Evolutionary conservation across 2,888 invertebrate genomes (phyloP), one percentile per base, ranked within the genome.

Genomic region (Agonopterix subpropinquella): DNA sequence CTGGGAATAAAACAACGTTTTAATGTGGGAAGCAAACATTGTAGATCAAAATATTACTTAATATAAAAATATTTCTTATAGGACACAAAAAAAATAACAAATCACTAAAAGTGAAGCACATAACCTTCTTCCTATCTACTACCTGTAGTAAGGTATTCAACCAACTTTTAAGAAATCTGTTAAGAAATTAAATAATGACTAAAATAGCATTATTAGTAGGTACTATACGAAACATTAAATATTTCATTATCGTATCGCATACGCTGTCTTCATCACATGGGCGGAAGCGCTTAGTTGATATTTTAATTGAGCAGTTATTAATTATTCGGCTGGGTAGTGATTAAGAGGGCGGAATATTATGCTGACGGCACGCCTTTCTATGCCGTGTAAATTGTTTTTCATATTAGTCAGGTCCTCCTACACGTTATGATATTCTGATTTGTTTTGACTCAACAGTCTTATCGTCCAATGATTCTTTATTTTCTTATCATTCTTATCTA

Each of bases 251-350:
- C 43, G 49, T 49, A 51, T 53, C 53, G 44, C 48, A 47, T 36
- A 51, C 50, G 49, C 39, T 51, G 53, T 51, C 69, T 77, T 69
- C 67, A 73, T 76, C 73, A 72, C 57, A 74, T 70, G 71, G 70
- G 74, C 73, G 76, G 77, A 77, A 77, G 71, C 69, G 67, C 68
- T 74, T 75, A 72, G 77, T 77, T 77, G 80, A 82, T 85, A 77
- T 80, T 82, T 80, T 82, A 84, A 84, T 85, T 81, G 78, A 80
- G 74, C 75, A 75, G 80, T 79, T 81, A 82, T 83, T 85, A 83
- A 83, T 84, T 82, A 84, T 81, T 76, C 70, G 70, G 64, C 64
- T 70, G 73, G 68, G 76, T 77, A 73, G 77, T 78, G 73, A 79
- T 84, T 80, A 80, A 80, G 73, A 77, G 81, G 84, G 83, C 80